phyloP scores from a whole-genome alignment of 2,113 vertebrate genomes.

The Gadus macrocephalus region DNA sequence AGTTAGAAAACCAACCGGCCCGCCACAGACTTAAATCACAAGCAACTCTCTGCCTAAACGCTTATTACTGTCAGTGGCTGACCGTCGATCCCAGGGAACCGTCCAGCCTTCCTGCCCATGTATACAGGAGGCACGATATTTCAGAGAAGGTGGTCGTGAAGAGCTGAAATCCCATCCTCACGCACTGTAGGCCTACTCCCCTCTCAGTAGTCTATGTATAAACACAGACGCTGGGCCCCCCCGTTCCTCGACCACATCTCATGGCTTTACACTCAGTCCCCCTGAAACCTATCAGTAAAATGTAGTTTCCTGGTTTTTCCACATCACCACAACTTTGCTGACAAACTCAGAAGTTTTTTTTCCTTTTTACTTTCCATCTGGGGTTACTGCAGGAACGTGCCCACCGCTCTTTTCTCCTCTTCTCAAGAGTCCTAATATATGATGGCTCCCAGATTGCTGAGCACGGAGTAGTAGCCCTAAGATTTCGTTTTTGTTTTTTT shows the following conservation, averaged over 20 bases:
- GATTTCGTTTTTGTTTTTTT: too few species aligned
- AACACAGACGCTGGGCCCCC: slow-evolving; percentile 38
- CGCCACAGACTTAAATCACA: background rate
- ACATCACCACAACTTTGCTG: slow-evolving; percentile 51
- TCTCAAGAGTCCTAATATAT: slow-evolving; percentile 27
- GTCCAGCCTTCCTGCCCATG: slow-evolving; percentile 13
- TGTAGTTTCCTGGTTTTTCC: slow-evolving; percentile 57
- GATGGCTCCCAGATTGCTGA: slow-evolving; percentile 58
- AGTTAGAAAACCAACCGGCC: too few species aligned
- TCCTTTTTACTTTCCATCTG: slow-evolving; percentile 51
- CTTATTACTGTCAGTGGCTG: slow-evolving; percentile 35
- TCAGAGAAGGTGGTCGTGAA: slow-evolving; percentile 57
- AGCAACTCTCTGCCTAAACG: slow-evolving; percentile 5
- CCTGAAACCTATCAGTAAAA: slow-evolving; percentile 35
- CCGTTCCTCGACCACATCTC: slow-evolving; percentile 51
- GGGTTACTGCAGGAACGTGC: slow-evolving; percentile 16
- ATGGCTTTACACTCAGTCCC: slow-evolving; percentile 58
- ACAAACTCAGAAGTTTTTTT: slow-evolving; percentile 41
- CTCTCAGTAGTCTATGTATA: slow-evolving; percentile 62
- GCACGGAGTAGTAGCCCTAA: slow-evolving; percentile 26
- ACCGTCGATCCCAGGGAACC: slow-evolving; percentile 27
- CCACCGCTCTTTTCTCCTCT: slow-evolving; percentile 41
- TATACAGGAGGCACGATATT: slow-evolving; percentile 16
- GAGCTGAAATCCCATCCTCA: slow-evolving; percentile 41
- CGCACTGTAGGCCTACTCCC: slow-evolving; percentile 37